Conservation (phyloP, 2,888 invertebrate genomes). For the Muschampia plurimacula region DNA sequence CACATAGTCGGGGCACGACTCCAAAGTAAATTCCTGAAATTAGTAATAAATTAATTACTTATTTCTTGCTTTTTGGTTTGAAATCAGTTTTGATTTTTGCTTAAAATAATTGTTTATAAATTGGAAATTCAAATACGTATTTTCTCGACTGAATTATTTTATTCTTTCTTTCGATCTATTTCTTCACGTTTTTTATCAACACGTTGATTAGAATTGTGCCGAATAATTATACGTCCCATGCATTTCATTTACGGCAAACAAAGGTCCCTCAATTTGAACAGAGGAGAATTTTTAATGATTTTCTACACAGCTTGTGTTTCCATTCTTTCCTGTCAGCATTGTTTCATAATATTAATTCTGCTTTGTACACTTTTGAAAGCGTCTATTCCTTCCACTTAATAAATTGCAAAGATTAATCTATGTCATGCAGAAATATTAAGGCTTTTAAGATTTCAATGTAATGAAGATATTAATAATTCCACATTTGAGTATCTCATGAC, state of each 20-base stretch:
- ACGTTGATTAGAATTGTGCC: conserved; percentile 23
- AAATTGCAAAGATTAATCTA: conserved; percentile 34
- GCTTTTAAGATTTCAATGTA: conserved; percentile 31
- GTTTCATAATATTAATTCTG: conserved; percentile 32
- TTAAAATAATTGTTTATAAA: too few species aligned
- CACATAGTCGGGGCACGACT: too few species aligned
- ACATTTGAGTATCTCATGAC: conserved; percentile 5
- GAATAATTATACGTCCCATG: conserved; percentile 20
- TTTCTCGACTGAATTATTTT: too few species aligned
- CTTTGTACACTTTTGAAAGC: conserved; percentile 34
- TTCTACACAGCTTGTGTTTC: conserved; percentile 26
- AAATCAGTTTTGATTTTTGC: too few species aligned
- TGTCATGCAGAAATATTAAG: conserved; percentile 36
- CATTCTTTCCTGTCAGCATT: conserved; percentile 29
- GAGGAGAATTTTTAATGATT: conserved; percentile 24
- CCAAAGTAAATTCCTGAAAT: too few species aligned
- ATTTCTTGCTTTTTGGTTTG: too few species aligned
- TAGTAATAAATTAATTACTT: too few species aligned
- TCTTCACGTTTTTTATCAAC: not conserved
- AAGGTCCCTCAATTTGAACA: conserved; percentile 23
- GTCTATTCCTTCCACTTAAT: conserved; percentile 33
- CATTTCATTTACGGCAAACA: conserved; percentile 25
- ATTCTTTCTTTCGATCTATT: not conserved
- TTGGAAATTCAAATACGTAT: too few species aligned
- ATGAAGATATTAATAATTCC: conserved; percentile 29